Conservation (phyloP, 2,888 invertebrate species). For the Ormyrus nitidulus region DNA sequence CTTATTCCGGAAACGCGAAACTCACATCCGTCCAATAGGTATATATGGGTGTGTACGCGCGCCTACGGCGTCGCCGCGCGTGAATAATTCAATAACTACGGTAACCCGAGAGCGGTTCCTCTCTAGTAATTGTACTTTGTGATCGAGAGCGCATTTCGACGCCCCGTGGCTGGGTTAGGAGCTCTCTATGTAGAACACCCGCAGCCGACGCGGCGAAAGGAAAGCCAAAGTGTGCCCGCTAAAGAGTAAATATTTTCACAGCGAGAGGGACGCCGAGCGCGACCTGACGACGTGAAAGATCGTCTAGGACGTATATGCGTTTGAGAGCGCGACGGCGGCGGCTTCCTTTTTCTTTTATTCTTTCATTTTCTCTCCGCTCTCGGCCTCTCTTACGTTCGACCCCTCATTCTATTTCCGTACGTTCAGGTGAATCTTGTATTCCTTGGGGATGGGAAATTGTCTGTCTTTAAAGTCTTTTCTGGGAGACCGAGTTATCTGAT, state of each 20-base stretch:
- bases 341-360: no score
- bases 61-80: background rate
- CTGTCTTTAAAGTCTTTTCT: constrained; percentile 24
- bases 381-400: no score
- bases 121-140: background rate
- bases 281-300: no score
- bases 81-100: constrained; percentile 23
- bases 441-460: constrained; percentile 5
- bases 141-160: background rate
- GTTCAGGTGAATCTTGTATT: constrained; percentile 14
- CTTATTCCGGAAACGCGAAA: no score
- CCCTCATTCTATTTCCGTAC: background rate
- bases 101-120: background rate
- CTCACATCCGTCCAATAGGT: no score
- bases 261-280: background rate
- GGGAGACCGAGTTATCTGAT: constrained; percentile 5
- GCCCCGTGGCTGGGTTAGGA: no score
- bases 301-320: no score
- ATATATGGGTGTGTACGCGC: background rate
- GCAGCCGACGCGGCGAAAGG: background rate
- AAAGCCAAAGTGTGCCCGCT: constrained; percentile 2
- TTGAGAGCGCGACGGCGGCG: no score
- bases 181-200: background rate
- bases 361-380: no score
- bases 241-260: constrained; percentile 38